Percentiles rank a stretch among this genome's conserved stretches.
phyloP scores from a whole-genome alignment of 2,797 vertebrate genomes.

The Clarias pachynema region DNA sequence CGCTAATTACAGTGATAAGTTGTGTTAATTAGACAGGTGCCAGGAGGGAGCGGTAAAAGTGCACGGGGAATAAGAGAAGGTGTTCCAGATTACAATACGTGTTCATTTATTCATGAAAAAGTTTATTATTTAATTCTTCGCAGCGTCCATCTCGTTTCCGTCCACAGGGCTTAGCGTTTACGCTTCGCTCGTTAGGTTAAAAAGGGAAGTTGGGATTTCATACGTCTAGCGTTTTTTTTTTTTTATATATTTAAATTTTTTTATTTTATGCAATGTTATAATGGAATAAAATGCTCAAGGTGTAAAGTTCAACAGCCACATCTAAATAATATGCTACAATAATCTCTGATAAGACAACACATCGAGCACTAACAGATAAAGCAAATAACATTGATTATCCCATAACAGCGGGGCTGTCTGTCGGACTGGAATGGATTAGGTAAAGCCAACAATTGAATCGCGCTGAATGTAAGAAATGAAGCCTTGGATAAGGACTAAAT shows the following conservation, averaged over 20 bases:
- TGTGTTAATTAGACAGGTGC: slow-evolving; percentile 57
- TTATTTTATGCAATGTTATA: too few relatives aligned
- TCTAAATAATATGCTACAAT: not conserved
- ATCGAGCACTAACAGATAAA: not conserved
- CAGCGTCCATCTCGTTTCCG: slow-evolving; percentile 2
- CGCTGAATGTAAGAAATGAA: not conserved
- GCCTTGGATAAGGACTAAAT: not conserved
- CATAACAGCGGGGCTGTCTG: not conserved
- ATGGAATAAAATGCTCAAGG: slow-evolving; percentile 23
- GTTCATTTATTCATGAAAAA: slow-evolving; percentile 37
- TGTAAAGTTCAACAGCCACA: not conserved
- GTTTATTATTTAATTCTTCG: slow-evolving; percentile 31
- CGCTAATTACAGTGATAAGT: slow-evolving; percentile 55
- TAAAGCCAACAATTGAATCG: not conserved
- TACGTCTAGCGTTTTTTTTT: not conserved
- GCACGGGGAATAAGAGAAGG: slow-evolving; percentile 8
- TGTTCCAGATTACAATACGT: slow-evolving; percentile 15
- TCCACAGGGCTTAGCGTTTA: not conserved
- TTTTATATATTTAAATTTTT: too few relatives aligned
- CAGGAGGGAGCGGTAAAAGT: slow-evolving; percentile 33
- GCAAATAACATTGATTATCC: not conserved
- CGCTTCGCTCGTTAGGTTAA: slow-evolving; percentile 11
- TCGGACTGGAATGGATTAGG: not conserved
- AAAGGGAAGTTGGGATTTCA: slow-evolving; percentile 35
- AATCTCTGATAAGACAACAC: not conserved